Evolutionary conservation across 2,888 invertebrate species (phyloP).

Genomic region (Pogonocherus hispidulus): DNA sequence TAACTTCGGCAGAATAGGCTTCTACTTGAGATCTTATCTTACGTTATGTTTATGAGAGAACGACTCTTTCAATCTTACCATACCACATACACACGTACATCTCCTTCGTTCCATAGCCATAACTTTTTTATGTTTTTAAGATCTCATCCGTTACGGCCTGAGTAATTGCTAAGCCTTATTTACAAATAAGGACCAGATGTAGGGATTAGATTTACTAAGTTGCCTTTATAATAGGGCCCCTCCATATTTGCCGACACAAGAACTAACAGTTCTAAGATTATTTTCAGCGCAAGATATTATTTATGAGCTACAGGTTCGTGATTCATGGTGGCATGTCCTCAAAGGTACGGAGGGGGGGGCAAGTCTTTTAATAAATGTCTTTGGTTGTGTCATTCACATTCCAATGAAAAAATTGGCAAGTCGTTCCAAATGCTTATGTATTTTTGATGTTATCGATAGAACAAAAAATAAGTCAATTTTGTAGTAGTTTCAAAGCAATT

Average conservation of each 20-base stretch:
- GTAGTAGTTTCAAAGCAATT: too few relatives aligned
- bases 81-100: constrained; percentile 17
- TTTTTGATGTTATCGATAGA: too few relatives aligned
- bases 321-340: too few relatives aligned
- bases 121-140: constrained; percentile 33
- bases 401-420: too few relatives aligned
- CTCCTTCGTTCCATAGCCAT: too few relatives aligned
- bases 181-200: constrained; percentile 57
- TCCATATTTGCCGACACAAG: constrained; percentile 29
- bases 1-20: too few relatives aligned
- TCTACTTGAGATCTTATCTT: constrained; percentile 22
- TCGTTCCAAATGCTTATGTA: too few relatives aligned
- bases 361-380: too few relatives aligned
- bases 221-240: constrained; percentile 36
- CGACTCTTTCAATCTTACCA: not conserved
- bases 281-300: constrained; percentile 25
- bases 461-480: too few relatives aligned
- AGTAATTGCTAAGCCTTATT: constrained; percentile 49
- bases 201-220: constrained; percentile 49
- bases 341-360: too few relatives aligned
- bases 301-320: too few relatives aligned
- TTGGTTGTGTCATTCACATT: too few relatives aligned
- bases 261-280: constrained; percentile 12
- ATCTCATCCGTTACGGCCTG: constrained; percentile 43
- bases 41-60: constrained; percentile 16